Evolutionary conservation across 2,888 invertebrate genomes (phyloP).

Genomic region (Dusona sp.): DNA sequence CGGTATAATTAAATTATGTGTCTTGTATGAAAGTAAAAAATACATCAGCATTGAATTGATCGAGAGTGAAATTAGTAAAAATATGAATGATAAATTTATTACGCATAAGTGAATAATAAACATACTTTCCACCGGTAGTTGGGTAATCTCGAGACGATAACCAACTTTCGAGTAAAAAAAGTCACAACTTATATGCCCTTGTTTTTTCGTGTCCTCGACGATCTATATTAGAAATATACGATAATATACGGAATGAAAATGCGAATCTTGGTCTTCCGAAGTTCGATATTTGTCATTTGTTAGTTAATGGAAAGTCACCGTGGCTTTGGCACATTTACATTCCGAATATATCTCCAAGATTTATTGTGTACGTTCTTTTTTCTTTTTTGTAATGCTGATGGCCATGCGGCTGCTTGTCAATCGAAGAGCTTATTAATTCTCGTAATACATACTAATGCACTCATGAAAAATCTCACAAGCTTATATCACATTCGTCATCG

Average conservation of each 20-base stretch:
- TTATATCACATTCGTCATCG: constrained; percentile 2
- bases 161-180: neutral
- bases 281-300: constrained; percentile 38
- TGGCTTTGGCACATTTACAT: constrained; percentile 62
- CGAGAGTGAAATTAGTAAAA: neutral
- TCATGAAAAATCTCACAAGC: neutral
- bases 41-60: neutral
- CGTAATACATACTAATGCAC: neutral
- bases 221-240: neutral
- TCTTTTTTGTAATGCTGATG: neutral
- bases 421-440: constrained; percentile 44
- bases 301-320: constrained; percentile 64
- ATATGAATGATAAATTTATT: neutral
- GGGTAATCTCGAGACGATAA: neutral
- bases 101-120: neutral
- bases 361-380: neutral
- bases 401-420: constrained; percentile 33
- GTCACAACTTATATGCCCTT: neutral
- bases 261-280: constrained; percentile 1
- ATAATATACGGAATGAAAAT: constrained; percentile 12
- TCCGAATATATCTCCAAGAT: constrained; percentile 25
- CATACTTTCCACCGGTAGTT: neutral
- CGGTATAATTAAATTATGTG: neutral
- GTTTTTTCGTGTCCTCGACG: constrained; percentile 11
- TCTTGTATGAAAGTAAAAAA: neutral